Base-by-base conservation (phyloP, 2,888 invertebrate species). In the Drosophila yooni region DNA sequence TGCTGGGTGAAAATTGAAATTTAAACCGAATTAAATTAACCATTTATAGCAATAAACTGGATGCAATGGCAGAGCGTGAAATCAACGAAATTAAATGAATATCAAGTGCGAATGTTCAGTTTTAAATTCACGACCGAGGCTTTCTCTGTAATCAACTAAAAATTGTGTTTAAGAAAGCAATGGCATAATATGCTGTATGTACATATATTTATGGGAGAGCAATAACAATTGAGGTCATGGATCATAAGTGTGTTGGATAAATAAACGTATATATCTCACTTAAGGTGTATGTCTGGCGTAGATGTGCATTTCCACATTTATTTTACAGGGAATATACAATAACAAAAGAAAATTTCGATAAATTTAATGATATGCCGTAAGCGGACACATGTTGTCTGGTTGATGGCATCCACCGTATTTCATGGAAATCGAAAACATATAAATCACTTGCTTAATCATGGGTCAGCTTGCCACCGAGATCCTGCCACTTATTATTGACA, bases 21-120 rank as follows among this genome's bases (percentile, higher is more conserved):
- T 61, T 62, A 86, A 82, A 56, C 58, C 46, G 65, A 76, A 74
- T 81, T 69, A 62, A 82, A 67, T 67, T 54, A 71, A 71, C 74
- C 63, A 73, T 88, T 82, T 77, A 76, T 74, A 27, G 71, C 56
- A 75, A 81, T 66, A 70, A 81, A 73, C 33, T 60, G 57, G 51
- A 66, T 29, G 66, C 40, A 66, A 60, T 46, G 64, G 40, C 56
- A 63, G 52, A 50, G 29, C 66, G 70, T 62, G 69, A 79, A 80
- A 63, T 77, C 64, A 77, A 68, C 74, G 51, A 63, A 68, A 65
- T 68, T 8, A 70, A 64, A 60, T 31, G 27, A 53, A 59, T 71
- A 52, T 58, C 33, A n/a, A 29, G 31, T 25, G 31, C 57, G 15
- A 58, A 29, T 3, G 33, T 7, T 2, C 0, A 1, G 2, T 10